A percentile compares a stretch with the other conserved stretches of the same genome.
phyloP scores from a whole-genome alignment of 2,797 vertebrate species.

The Lacerta bilineata region DNA sequence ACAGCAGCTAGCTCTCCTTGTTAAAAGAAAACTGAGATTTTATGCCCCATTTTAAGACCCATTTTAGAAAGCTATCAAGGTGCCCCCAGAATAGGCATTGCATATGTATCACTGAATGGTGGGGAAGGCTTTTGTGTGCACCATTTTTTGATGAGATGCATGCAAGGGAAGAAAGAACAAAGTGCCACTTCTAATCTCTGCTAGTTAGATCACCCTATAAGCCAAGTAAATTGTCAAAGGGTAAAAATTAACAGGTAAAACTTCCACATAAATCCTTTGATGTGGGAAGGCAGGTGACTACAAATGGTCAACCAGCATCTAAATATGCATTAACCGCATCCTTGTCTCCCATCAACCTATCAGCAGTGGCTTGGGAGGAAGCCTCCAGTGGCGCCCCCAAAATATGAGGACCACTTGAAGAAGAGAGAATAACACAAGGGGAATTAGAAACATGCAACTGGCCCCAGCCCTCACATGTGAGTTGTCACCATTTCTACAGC shows the following conservation, averaged over 20 bases:
- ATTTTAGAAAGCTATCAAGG: constrained; percentile 36
- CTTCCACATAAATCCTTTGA: not conserved
- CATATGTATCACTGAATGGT: not conserved
- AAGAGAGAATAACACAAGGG: too few species aligned
- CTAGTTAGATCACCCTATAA: not conserved
- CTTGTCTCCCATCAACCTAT: not conserved
- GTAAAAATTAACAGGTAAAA: not conserved
- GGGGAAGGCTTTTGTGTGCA: not conserved
- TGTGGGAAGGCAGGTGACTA: not conserved
- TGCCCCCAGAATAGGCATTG: constrained; percentile 6
- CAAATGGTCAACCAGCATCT: not conserved
- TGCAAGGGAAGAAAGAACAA: not conserved
- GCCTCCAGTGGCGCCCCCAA: not conserved
- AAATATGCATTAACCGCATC: not conserved
- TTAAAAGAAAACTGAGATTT: constrained; percentile 34
- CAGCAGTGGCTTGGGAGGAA: not conserved
- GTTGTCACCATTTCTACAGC: not conserved
- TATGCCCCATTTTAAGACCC: constrained; percentile 31
- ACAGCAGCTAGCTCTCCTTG: constrained; percentile 6
- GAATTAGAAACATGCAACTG: not conserved
- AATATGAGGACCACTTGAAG: not conserved
- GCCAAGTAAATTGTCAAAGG: not conserved
- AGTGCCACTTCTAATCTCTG: not conserved
- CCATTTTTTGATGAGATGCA: not conserved
- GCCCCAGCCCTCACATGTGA: too few species aligned